Evolutionary conservation across 92 coral and sea anemone genomes (phyloP), one percentile per base, ranked within the genome.

Genomic region (Umimayanthus chanpuru): DNA sequence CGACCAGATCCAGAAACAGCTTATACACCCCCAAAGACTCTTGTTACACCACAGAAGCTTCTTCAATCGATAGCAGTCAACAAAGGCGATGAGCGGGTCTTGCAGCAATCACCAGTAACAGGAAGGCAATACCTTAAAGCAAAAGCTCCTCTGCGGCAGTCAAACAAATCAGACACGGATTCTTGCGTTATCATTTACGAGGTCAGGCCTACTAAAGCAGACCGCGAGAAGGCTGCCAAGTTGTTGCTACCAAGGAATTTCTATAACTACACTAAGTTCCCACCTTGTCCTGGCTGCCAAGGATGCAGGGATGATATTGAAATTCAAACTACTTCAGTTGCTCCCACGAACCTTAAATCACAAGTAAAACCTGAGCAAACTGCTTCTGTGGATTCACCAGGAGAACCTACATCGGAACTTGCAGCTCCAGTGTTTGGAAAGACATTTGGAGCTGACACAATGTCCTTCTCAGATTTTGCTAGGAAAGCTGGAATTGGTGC

Each of bases 201-300:
- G 71, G 87, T 94, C 38, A 89, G 91, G 72, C 89, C 96, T 10
- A 72, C 91, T 58, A 94, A 85, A 81, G 89, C 93, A 14, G 96
- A 97, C 89, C 98, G 94, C 38, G 95, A 92, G 15, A 94, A 92
- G 86, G 99, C 99, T 23, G 81, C 88, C 23, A 90, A 82, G 80
- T 85, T 97, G 74, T 68, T 93, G 71, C 90, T 97, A 67, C 99
- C 99, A 43, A 40, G 91, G 1, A 97, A 97, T 76, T 97, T 95
- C 89, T 97, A 92, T 87, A 91, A 92, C 73, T 95, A 92, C 77
- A 79, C 85, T 10, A 88, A 84, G 79, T 76, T 76, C 10, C 88
- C 87, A 38, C 79, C 89, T 80, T 89, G 93, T 64, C 74, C 90
- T 75, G 98, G 96, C 70, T 93, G 95, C 80, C 76, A 81, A 36